Base-by-base conservation (phyloP, 2,888 invertebrate species). In the Folsomia candida region DNA sequence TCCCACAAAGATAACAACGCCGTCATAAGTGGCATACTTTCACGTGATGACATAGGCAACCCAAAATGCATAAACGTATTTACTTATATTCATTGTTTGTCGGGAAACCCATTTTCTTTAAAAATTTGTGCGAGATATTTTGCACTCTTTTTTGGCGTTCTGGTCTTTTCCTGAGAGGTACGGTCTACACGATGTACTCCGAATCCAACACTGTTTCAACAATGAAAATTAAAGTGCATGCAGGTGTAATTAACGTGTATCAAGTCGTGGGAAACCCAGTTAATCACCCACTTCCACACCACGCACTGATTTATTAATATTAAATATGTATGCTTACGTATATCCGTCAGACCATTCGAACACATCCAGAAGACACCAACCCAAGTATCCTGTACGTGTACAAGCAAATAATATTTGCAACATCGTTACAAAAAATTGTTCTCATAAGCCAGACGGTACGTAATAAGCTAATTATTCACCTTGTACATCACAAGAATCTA, bases 271-370 rank as follows among this genome's bases (percentile, higher is more conserved):
- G n/a, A n/a, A n/a, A n/a, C n/a, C n/a, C n/a, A n/a, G n/a, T n/a
- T n/a, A n/a, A n/a, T n/a, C n/a, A n/a, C n/a, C n/a, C n/a, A n/a
- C n/a, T n/a, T n/a, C n/a, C n/a, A n/a, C n/a, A n/a, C n/a, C n/a
- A n/a, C n/a, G n/a, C n/a, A n/a, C n/a, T n/a, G n/a, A n/a, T n/a
- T n/a, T n/a, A n/a, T n/a, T n/a, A n/a, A n/a, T n/a, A n/a, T n/a
- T n/a, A n/a, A n/a, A n/a, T n/a, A n/a, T n/a, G n/a, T n/a, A 47
- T 9, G 51, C 73, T 70, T 69, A 78, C 76, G 77, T 77, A 59
- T 74, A 72, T n/a, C 79, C 79, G 24, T 58, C 63, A n/a, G 54
- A 37, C 79, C 79, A 77, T 65, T 77, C 77, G 60, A 74, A 79
- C 0, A 77, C 77, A 61, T 78, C 79, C 18, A 79, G 61, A 1